A percentile compares a stretch with the other conserved stretches of the same genome.
Evolutionary conservation across 2,888 invertebrate species (phyloP).

Genomic region (Mythimna ferrago): DNA sequence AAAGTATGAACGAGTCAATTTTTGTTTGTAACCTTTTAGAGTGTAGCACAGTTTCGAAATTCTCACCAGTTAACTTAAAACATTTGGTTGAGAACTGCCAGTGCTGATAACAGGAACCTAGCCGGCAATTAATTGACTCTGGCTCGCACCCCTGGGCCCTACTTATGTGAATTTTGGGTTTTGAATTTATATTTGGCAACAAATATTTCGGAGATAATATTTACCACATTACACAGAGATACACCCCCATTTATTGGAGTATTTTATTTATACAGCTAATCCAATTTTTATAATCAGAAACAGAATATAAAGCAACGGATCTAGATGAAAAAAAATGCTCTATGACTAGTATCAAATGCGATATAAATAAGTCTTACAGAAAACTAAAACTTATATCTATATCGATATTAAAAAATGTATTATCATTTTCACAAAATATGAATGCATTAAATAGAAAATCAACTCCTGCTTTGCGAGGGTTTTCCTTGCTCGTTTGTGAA

Average conservation of each 20-base stretch:
- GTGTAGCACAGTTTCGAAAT: constrained; percentile 53
- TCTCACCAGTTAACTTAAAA: constrained; percentile 59
- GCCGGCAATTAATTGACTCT: constrained; percentile 63
- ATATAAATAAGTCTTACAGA: background rate
- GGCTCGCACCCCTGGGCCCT: constrained; percentile 50
- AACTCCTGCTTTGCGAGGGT: constrained; percentile 29
- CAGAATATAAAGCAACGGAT: background rate
- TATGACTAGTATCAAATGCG: background rate
- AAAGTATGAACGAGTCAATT: constrained; percentile 25
- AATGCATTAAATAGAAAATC: constrained; percentile 43
- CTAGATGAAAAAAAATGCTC: background rate
- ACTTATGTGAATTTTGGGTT: constrained; percentile 57
- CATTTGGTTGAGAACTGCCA: constrained; percentile 52
- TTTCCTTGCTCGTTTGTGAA: constrained; percentile 64
- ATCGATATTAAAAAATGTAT: background rate
- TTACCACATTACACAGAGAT: background rate
- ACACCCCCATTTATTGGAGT: background rate
- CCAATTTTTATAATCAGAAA: background rate
- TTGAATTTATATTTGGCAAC: constrained; percentile 61
- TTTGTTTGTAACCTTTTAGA: constrained; percentile 17
- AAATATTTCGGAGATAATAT: constrained; percentile 31
- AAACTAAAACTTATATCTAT: background rate
- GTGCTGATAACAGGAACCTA: constrained; percentile 61
- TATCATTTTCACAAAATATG: constrained; percentile 24
- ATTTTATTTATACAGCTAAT: constrained; percentile 1